Base-by-base conservation (phyloP, 2,113 vertebrate species). In the Oncorhynchus kisutch region DNA sequence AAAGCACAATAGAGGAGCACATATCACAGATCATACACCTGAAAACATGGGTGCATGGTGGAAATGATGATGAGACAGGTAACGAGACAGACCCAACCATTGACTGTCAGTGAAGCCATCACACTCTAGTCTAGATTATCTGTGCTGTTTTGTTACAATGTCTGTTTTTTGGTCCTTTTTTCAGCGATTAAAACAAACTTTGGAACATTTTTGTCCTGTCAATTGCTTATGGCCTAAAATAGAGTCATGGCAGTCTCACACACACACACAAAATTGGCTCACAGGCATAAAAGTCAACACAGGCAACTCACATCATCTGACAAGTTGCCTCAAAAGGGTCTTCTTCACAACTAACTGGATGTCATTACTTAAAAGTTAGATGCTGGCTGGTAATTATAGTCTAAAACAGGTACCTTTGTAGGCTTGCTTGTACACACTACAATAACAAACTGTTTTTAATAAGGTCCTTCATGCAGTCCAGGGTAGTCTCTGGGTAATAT, bases 151-250 rank as follows among this genome's bases (percentile, higher is more conserved):
- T 82, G 79, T 76, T 64, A 18, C 62, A 14, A 81, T 31, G 20
- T 80, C 62, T 74, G 59, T 83, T 18, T 72, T 70, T 72, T 60
- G 66, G 45, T 77, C 69, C 82, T 76, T 25, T n/a, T 79, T 81
- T 80, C 60, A 75, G 74, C 60, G 27, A 79, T 74, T 83, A 81
- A 85, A 85, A 31, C 60, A 76, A 75, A 29, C 68, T 77, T 64
- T 68, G 65, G 71, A 72, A 14, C 69, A 45, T 66, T 59, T 64
- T 45, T 70, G 25, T 65, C 31, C 9, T 82, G 69, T 34, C 51
- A 27, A 4, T 29, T 68, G 18, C 31, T 68, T 8, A 68, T 5
- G 16, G 31, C 20, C 20, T 9, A 20, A n/a, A 68, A 34, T 34
- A 39, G 31, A 68, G 54, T 62, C n/a, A 45, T 1, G 1, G 2